Evolutionary conservation across 2,797 vertebrate genomes (phyloP).

Genomic region (Petrocephalus sullivani): DNA sequence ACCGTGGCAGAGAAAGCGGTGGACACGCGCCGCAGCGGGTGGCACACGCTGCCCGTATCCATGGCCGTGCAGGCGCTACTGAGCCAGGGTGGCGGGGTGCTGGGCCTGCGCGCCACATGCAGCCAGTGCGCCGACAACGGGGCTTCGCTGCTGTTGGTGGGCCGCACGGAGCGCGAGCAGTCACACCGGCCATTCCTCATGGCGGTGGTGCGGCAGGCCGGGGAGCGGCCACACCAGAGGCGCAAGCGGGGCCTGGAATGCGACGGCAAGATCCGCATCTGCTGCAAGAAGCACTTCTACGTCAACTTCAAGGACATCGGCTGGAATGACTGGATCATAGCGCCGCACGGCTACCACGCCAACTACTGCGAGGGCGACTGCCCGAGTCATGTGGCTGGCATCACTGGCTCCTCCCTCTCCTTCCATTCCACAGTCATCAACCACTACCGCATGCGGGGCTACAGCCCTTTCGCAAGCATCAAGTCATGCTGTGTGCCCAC

Average conservation of each 20-base stretch:
- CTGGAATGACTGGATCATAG: slow-evolving; percentile 80
- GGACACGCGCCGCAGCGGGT: slow-evolving; percentile 88
- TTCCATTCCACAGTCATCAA: slow-evolving; percentile 97
- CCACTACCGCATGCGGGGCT: slow-evolving; percentile 91
- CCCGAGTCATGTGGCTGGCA: slow-evolving; percentile 86
- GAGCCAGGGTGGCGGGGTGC: slow-evolving; percentile 56
- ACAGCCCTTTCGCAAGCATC: slow-evolving; percentile 90
- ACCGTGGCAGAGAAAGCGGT: slow-evolving; percentile 81
- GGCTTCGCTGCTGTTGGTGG: slow-evolving; percentile 72
- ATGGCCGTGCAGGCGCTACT: slow-evolving; percentile 76
- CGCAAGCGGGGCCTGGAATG: slow-evolving; percentile 88
- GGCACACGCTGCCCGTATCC: slow-evolving; percentile 88
- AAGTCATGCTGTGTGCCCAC: slow-evolving; percentile 94
- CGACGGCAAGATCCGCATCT: slow-evolving; percentile 89
- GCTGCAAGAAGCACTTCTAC: slow-evolving; percentile 94
- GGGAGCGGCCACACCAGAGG: slow-evolving; percentile 68
- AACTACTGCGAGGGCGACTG: slow-evolving; percentile 99
- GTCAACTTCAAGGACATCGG: slow-evolving; percentile 94
- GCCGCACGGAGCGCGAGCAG: slow-evolving; percentile 62
- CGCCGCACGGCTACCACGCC: slow-evolving; percentile 79
- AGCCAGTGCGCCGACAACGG: slow-evolving; percentile 80
- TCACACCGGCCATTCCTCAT: slow-evolving; percentile 93
- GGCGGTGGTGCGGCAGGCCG: slow-evolving; percentile 80
- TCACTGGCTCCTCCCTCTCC: slow-evolving; percentile 82
- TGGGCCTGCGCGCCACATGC: slow-evolving; percentile 77